These are phyloP conservation scores for Discoglossus pictus DNA, from an alignment of 2,797 vertebrate genomes.

Conservation along the genomic window DNA sequence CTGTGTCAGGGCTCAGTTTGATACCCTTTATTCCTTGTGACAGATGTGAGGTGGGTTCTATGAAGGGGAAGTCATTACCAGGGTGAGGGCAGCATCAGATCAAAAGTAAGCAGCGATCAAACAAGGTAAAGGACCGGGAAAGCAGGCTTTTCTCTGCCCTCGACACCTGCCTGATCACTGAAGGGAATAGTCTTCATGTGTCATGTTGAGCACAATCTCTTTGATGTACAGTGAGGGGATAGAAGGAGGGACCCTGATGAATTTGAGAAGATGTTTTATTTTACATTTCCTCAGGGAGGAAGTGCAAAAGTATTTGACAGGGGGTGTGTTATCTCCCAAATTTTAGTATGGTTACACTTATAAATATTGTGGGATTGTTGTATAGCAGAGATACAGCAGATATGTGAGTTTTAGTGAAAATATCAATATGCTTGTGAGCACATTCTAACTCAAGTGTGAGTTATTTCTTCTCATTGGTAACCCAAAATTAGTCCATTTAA, in stretches of 20 bases:
- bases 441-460: too few relatives aligned
- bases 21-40: slow-evolving; percentile 88
- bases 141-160: slow-evolving; percentile 71
- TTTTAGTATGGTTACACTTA: slow-evolving; percentile 18
- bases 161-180: slow-evolving; percentile 73
- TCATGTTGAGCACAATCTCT: slow-evolving; percentile 68
- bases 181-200: slow-evolving; percentile 66
- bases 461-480: too few relatives aligned
- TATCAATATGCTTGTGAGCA: too few relatives aligned
- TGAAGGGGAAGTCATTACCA: slow-evolving; percentile 75
- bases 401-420: too few relatives aligned
- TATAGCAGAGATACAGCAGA: too few relatives aligned
- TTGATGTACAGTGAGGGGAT: slow-evolving; percentile 71
- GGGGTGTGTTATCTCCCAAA: too few relatives aligned
- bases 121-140: slow-evolving; percentile 73
- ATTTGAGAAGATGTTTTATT: slow-evolving; percentile 65
- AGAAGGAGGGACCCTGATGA: slow-evolving; percentile 57
- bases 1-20: slow-evolving; percentile 84
- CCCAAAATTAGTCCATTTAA: too few relatives aligned
- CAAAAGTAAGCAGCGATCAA: slow-evolving; percentile 80
- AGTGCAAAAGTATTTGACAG: too few relatives aligned
- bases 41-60: slow-evolving; percentile 81
- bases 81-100: slow-evolving; percentile 78
- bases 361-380: slow-evolving; percentile 6
- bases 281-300: slow-evolving; percentile 57